Conservation (phyloP, 2,888 invertebrate genomes). For the Leptarthrus brevirostris region DNA sequence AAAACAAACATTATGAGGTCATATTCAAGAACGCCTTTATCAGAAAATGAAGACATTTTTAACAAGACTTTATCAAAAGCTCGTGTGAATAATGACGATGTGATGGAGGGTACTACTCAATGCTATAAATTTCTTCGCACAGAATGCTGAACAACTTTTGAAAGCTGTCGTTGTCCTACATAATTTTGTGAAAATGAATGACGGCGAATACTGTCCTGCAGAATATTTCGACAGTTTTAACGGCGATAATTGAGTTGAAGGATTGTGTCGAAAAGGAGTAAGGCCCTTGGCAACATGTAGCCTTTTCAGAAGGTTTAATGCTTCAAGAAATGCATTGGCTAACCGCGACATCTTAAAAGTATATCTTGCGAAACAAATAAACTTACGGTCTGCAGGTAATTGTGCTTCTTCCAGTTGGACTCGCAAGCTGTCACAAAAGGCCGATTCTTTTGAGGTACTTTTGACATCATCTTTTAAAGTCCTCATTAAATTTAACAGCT, state of each 20-base stretch:
- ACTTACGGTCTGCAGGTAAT: not conserved
- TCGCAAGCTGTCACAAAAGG: not conserved
- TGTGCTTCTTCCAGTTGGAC: not conserved
- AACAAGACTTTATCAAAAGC: not conserved
- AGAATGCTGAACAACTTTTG: too few relatives aligned
- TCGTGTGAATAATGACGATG: too few relatives aligned
- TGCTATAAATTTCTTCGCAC: too few relatives aligned
- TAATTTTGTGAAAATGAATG: not conserved
- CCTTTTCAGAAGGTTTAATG: not conserved
- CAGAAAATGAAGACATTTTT: not conserved
- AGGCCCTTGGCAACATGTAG: not conserved
- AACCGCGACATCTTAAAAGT: not conserved
- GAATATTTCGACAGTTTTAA: constrained; percentile 1
- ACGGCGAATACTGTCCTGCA: not conserved
- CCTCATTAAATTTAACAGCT: too few relatives aligned
- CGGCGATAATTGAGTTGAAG: not conserved
- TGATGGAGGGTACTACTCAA: too few relatives aligned
- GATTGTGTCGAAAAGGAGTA: not conserved
- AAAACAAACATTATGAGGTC: not conserved
- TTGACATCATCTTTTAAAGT: too few relatives aligned
- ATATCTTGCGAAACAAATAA: not conserved
- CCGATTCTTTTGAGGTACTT: too few relatives aligned
- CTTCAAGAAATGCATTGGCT: not conserved
- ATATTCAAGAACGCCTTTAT: not conserved
- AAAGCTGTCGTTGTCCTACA: not conserved